Conservation (phyloP, 1,140 invertebrate genomes). For the Drosophila obscura region DNA sequence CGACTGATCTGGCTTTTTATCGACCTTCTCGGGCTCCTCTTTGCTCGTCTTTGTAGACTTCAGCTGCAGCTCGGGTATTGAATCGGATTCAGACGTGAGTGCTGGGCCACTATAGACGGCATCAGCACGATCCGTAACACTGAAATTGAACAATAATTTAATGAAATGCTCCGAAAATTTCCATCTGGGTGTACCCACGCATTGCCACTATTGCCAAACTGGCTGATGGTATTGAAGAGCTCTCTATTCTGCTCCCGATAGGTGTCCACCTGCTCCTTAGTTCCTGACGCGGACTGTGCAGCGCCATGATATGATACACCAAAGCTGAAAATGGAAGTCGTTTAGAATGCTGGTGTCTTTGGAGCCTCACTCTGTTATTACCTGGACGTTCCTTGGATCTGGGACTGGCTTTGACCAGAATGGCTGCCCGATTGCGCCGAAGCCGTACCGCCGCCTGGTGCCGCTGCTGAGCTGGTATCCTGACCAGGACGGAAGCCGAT, state of each 20-base stretch:
- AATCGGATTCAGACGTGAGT: slow-evolving; percentile 64
- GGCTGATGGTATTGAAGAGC: slow-evolving; percentile 82
- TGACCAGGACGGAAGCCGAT: slow-evolving; percentile 91
- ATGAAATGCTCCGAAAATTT: not conserved
- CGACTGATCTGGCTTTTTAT: slow-evolving; percentile 45
- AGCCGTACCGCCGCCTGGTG: slow-evolving; percentile 89
- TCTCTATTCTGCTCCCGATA: slow-evolving; percentile 84
- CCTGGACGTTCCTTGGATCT: slow-evolving; percentile 87
- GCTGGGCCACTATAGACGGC: slow-evolving; percentile 72
- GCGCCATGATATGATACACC: slow-evolving; percentile 92
- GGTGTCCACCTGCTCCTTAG: slow-evolving; percentile 84
- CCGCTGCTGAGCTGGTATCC: slow-evolving; percentile 83
- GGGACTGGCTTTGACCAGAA: slow-evolving; percentile 91
- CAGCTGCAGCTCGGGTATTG: slow-evolving; percentile 72
- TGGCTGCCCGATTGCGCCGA: slow-evolving; percentile 90
- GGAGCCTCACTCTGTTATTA: slow-evolving; percentile 83
- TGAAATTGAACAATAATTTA: slow-evolving; percentile 18
- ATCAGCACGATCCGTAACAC: slow-evolving; percentile 78
- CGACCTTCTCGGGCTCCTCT: slow-evolving; percentile 39
- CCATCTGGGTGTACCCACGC: slow-evolving; percentile 51
- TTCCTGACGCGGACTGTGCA: slow-evolving; percentile 91
- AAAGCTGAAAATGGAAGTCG: slow-evolving; percentile 83
- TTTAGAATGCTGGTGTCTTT: too few relatives aligned
- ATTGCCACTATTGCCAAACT: slow-evolving; percentile 73
- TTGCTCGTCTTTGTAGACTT: slow-evolving; percentile 70